phyloP scores from a whole-genome alignment of 2,797 vertebrate genomes.

The Sphenodon punctatus region DNA sequence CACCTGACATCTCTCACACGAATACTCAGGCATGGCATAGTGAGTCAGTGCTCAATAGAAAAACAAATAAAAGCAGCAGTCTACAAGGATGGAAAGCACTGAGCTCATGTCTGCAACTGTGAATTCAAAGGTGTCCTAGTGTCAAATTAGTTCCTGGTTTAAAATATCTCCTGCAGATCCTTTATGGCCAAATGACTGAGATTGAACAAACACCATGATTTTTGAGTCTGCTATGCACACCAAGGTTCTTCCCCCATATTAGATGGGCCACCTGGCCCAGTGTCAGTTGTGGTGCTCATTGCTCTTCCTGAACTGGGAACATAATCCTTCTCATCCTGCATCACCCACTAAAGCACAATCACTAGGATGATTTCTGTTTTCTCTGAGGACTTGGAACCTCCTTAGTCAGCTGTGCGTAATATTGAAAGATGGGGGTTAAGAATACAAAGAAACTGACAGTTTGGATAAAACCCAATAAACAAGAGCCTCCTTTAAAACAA shows the following conservation, averaged over 20 bases:
- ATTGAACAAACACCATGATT: not conserved
- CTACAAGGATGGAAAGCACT: not conserved
- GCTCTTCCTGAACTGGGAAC: not conserved
- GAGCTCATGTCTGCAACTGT: not conserved
- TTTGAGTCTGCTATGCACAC: not conserved
- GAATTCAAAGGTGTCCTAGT: not conserved
- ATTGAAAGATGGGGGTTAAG: not conserved
- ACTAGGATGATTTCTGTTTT: not conserved
- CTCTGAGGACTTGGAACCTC: not conserved
- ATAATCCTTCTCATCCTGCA: constrained; percentile 14
- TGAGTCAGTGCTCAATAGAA: constrained; percentile 39
- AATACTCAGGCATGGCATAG: constrained; percentile 32
- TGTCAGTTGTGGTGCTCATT: not conserved
- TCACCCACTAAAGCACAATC: constrained; percentile 1
- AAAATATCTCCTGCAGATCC: not conserved
- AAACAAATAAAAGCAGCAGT: constrained; percentile 21
- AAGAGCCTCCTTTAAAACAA: not conserved
- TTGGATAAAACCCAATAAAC: not conserved
- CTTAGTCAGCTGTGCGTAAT: not conserved
- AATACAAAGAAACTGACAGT: not conserved
- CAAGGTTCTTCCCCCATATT: not conserved
- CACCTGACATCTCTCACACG: constrained; percentile 60
- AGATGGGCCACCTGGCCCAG: not conserved
- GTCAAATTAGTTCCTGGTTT: not conserved
- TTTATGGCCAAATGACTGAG: not conserved